These are phyloP conservation scores for Acleris cristana DNA, from an alignment of 2,888 invertebrate genomes.

Conservation along the genomic window DNA sequence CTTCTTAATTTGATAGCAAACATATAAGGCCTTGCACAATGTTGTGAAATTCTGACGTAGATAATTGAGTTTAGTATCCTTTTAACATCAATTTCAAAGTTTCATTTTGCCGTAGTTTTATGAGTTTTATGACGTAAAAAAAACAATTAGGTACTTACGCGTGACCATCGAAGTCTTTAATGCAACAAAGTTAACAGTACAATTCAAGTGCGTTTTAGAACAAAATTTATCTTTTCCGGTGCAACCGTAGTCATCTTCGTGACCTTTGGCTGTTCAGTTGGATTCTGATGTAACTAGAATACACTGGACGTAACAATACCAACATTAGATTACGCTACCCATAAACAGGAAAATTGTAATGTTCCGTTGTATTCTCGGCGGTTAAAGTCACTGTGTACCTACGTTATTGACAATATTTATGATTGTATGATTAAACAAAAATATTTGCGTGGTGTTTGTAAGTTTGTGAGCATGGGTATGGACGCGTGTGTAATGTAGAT, in stretches of 20 bases:
- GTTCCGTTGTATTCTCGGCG: slow-evolving; percentile 23
- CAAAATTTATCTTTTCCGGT: no score
- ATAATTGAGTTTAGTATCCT: slow-evolving; percentile 10
- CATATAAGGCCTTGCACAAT: slow-evolving; percentile 38
- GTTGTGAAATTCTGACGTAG: slow-evolving; percentile 48
- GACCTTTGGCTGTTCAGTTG: slow-evolving; percentile 21
- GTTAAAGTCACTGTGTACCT: slow-evolving; percentile 4
- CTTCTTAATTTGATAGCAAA: slow-evolving; percentile 50
- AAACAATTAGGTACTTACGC: slow-evolving; percentile 2
- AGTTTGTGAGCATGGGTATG: slow-evolving; percentile 27
- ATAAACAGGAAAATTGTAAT: slow-evolving; percentile 36
- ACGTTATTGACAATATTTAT: neutral
- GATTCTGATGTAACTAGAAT: slow-evolving; percentile 21
- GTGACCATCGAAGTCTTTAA: no score
- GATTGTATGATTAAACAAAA: slow-evolving; percentile 1
- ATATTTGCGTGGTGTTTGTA: slow-evolving; percentile 9
- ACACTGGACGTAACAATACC: slow-evolving; percentile 19
- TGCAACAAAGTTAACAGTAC: no score
- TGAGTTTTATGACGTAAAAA: slow-evolving; percentile 4
- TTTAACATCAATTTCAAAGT: slow-evolving; percentile 13
- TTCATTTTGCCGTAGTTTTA: neutral
- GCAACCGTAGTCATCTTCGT: slow-evolving; percentile 8
- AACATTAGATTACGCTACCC: slow-evolving; percentile 10
- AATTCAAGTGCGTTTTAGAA: no score
- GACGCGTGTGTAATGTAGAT: slow-evolving; percentile 16